phyloP scores from a whole-genome alignment of 53 echinoderm and acorn worm species.

The Stichopus horrens region DNA sequence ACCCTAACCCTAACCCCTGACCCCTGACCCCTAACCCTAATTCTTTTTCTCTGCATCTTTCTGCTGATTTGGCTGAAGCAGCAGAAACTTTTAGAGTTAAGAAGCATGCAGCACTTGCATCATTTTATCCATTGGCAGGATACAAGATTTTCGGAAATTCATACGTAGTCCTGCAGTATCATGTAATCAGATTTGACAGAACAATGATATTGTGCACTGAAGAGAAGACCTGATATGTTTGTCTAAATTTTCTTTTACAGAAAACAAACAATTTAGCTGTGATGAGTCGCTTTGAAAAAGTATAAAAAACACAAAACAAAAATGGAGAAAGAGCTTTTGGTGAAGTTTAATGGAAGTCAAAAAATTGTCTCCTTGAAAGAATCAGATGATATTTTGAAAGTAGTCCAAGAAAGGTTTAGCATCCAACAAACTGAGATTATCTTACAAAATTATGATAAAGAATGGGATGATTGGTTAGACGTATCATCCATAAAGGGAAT shows the following conservation, averaged over 20 bases:
- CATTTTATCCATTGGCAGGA: slow-evolving; percentile 18
- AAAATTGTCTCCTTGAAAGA: slow-evolving; percentile 2
- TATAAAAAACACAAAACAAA: too few species aligned
- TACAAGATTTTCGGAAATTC: slow-evolving; percentile 6
- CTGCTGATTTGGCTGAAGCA: neutral
- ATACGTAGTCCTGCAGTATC: neutral
- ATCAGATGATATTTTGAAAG: slow-evolving; percentile 18
- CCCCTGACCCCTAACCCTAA: too few species aligned
- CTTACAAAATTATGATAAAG: slow-evolving; percentile 28
- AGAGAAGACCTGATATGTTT: too few species aligned
- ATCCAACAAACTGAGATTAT: slow-evolving; percentile 3
- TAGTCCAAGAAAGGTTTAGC: slow-evolving; percentile 2
- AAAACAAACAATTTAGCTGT: neutral
- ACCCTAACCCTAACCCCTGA: too few species aligned
- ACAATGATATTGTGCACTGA: neutral
- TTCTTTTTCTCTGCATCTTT: too few species aligned
- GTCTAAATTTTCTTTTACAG: neutral
- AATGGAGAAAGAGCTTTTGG: slow-evolving; percentile 9
- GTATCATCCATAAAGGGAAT: slow-evolving; percentile 2
- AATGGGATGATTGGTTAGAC: slow-evolving; percentile 33
- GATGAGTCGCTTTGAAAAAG: too few species aligned
- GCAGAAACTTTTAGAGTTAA: neutral
- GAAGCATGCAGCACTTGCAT: slow-evolving; percentile 3
- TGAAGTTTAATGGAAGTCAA: slow-evolving; percentile 11
- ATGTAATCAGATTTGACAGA: slow-evolving; percentile 3